Conservation (phyloP, 2,797 vertebrate species). For the Rhinichthys osculus region DNA sequence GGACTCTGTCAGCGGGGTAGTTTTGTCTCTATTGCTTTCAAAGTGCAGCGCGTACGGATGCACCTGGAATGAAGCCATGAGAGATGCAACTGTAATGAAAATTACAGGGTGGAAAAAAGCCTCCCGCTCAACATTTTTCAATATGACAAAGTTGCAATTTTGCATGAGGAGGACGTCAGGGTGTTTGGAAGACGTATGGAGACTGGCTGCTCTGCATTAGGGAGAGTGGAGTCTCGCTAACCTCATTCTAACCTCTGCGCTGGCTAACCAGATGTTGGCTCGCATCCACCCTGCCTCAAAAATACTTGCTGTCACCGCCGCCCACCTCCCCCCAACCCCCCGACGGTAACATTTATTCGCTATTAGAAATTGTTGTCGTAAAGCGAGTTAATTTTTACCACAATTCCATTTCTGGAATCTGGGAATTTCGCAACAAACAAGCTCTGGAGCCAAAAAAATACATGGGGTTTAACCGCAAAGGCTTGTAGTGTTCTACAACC, state of each 20-base stretch:
- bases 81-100: conserved; percentile 53
- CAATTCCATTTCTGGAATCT: conserved; percentile 60
- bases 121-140: conserved; percentile 49
- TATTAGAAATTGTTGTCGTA: conserved; percentile 53
- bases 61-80: conserved; percentile 58
- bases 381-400: conserved; percentile 51
- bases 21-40: conserved; percentile 45
- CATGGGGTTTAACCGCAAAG: conserved; percentile 48
- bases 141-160: conserved; percentile 49
- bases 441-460: conserved; percentile 61
- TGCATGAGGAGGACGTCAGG: conserved; percentile 45
- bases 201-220: conserved; percentile 47
- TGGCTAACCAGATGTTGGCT: conserved; percentile 66
- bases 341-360: conserved; percentile 42
- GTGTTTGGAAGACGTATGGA: conserved; percentile 37
- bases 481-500: conserved; percentile 40
- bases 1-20: conserved; percentile 49
- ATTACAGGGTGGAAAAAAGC: conserved; percentile 59
- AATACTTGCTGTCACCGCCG: conserved; percentile 24
- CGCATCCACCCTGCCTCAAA: conserved; percentile 53
- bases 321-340: background rate
- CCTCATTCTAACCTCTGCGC: conserved; percentile 60
- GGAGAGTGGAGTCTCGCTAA: conserved; percentile 50
- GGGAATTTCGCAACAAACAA: conserved; percentile 64
- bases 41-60: conserved; percentile 38